Base-by-base conservation (phyloP, 2,797 vertebrate species). In the Discoglossus pictus region DNA sequence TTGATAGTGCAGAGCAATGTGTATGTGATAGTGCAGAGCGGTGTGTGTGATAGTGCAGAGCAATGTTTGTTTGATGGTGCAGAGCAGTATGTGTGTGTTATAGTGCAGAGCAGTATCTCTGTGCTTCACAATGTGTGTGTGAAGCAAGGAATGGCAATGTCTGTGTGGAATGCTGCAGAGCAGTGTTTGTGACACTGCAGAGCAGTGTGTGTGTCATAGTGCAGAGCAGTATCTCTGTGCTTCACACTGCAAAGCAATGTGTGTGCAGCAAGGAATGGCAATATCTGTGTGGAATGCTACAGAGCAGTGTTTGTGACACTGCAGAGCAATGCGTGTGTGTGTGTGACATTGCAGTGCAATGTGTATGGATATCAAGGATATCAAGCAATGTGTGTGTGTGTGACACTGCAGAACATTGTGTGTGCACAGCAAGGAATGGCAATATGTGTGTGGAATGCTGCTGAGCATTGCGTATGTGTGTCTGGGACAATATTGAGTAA, bases 21-120 rank as follows among this genome's bases (percentile, higher is more conserved):
- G 21, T 25, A 12, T 50, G 10, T 25, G 2, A n/a, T 25, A 61
- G 11, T 7, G n/a, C 13, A 10, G 40, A 43, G 23, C 55, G 6
- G 1, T n/a, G 59, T 31, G 46, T 46, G 25, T 61, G 42, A 46
- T 61, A 39, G 10, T 40, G 60, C 60, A 63, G 47, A 48, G 12
- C 34, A 38, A 2, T 36, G 18, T 16, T 7, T 7, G 5, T 13
- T 3, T 7, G 4, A 10, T 35, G 10, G 10, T 54, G 15, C 27
- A 55, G 52, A 20, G 35, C n/a, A 13, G 21, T 16, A 17, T 52
- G 13, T 35, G 31, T 54, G 51, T 18, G 51, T 10, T 18, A 15
- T 34, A 8, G n/a, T 34, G 50, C 51, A 53, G 51, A 36, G 20
- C 25, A 50, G 16, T 31, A 31, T 31, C n/a, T n/a, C n/a, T n/a